A percentile compares a stretch with the other conserved stretches of the same genome.
Conservation (phyloP, 2,797 vertebrate species). For the Lateolabrax maculatus region DNA sequence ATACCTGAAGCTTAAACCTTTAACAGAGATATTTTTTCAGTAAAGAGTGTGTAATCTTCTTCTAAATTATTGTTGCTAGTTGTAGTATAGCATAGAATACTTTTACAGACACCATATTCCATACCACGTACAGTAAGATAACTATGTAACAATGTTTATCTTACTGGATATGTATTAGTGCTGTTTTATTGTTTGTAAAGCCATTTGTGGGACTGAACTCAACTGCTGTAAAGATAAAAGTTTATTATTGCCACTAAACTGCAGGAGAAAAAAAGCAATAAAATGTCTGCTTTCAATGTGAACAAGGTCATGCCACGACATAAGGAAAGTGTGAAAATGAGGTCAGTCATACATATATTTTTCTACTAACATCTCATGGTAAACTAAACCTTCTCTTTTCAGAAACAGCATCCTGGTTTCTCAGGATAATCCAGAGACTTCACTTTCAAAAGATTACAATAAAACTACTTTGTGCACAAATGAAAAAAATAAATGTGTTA, state of each 20-base stretch:
- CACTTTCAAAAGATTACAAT: background rate
- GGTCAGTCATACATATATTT: constrained; percentile 4
- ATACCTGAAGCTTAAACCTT: too few relatives aligned
- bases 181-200: background rate
- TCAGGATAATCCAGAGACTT: background rate
- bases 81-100: background rate
- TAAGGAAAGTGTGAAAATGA: background rate
- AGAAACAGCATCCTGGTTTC: background rate
- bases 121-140: background rate
- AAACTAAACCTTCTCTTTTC: background rate
- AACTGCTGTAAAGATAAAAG: constrained; percentile 6
- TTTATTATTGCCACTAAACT: background rate
- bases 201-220: background rate
- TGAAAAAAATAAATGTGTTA: background rate
- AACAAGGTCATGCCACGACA: background rate
- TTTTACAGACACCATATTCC: background rate
- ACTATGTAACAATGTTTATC: background rate
- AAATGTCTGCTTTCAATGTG: background rate
- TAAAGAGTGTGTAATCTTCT: background rate
- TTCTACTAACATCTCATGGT: too few relatives aligned
- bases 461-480: background rate
- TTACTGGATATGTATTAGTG: background rate
- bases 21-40: too few relatives aligned
- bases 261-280: background rate
- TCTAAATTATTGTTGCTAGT: background rate